Evolutionary conservation across 2,888 invertebrate species (phyloP), one percentile per base, ranked within the genome.

Genomic region (Andrena trimmerana): DNA sequence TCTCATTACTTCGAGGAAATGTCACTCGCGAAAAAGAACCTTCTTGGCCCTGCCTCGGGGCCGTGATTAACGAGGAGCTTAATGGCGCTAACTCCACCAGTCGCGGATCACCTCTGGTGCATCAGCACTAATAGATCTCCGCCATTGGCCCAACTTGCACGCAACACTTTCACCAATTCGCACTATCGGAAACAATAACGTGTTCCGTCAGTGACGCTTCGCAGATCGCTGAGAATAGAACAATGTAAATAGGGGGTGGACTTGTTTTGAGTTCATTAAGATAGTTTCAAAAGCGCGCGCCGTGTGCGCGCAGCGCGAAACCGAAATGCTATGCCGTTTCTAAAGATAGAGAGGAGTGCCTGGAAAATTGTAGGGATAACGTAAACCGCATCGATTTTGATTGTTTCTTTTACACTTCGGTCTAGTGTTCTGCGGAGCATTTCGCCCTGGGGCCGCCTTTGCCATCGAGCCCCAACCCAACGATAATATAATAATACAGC

Each of bases 341-440:
- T 79, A 78, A 80, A 79, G 60, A 78, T 54, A 67, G 65, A 50
- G 36, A 29, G 33, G 60, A 63, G 71, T 48, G 80, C 62, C 80
- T 80, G 80, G 80, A 78, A 57, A 80, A 79, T 78, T 62, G 79
- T 71, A 33, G 67, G 62, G 62, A 66, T 54, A 66, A 60, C 50
- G 71, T 80, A 80, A 80, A 78, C 79, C 54, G 65, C 42, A 78
- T 62, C 71, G 80, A 71, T 67, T 78, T 67, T 78, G 80, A 80
- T 80, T 80, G 80, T 80, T 80, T 78, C 60, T 79, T 78, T 79
- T 80, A 33, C 70, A 60, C 20, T 60, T 48, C 31, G 42, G 54
- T 42, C 66, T 36, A 31, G 42, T 52, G 66, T 54, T 62, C 70
- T 54, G 70, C 52, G 36, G 16, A 73, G 66, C 66, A 73, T 66